Base-by-base conservation (phyloP, 2,113 vertebrate species). In the Poicephalus meyeri region DNA sequence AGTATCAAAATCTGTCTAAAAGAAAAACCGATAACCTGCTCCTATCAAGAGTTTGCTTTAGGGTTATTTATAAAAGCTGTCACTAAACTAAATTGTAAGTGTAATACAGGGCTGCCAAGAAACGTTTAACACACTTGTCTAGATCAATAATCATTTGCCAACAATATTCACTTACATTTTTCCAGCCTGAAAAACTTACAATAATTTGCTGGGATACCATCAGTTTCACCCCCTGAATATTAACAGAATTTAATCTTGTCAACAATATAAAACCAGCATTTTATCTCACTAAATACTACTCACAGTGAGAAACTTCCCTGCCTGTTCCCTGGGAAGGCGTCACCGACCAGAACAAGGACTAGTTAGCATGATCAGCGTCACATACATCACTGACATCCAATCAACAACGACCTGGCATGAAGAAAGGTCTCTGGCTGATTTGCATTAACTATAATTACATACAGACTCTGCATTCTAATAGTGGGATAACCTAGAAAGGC, bases 61-160 rank as follows among this genome's bases (percentile, higher is more conserved):
- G 97, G 97, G 94, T 98, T 96, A 97, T 97, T 98, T 97, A 96
- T 95, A 98, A 97, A 98, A 97, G 94, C 96, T 97, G 95, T 91
- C 97, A 97, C 93, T 96, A 86, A 98, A 97, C 87, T 93, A 88
- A 97, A 97, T 96, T 96, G 92, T 97, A 97, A 98, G 89, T 91
- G 95, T 89, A 97, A 95, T 69, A 97, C 70, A 95, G 91, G 95
- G 93, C 97, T 97, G 97, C 96, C 95, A 97, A 95, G 97, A 97
- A 97, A 97, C 93, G 86, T 97, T 98, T 97, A 98, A 97, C 97
- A 96, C 95, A 93, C 95, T 95, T 97, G 94, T 97, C 89, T 83
- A 96, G 93, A 98, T 98, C 98, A 98, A 98, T 97, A 98, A 97
- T 97, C 96, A 98, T 97, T 98, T 98, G 94, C 97, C 97, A 97